Percentiles rank a stretch among this genome's conserved stretches.
Evolutionary conservation across 2,113 vertebrate species (phyloP).

Genomic region (Oncorhynchus tshawytscha): DNA sequence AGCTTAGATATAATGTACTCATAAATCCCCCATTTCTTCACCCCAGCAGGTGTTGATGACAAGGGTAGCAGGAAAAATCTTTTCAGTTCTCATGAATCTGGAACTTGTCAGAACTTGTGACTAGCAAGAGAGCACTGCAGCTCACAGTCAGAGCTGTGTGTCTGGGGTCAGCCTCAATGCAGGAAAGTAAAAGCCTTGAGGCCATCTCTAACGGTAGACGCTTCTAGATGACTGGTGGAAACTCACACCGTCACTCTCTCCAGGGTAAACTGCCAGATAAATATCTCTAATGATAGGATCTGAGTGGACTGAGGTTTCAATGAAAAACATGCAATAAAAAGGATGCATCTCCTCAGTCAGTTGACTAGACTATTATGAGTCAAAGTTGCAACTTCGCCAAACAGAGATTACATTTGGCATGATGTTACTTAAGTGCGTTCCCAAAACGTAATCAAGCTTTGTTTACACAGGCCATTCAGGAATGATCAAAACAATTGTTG

Average conservation of each 20-base stretch:
- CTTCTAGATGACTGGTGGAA: slow-evolving; percentile 19
- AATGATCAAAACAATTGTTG: background rate
- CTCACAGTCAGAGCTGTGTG: slow-evolving; percentile 36
- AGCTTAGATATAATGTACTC: no score
- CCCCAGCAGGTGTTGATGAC: no score
- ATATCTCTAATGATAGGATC: background rate
- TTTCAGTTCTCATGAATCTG: slow-evolving; percentile 31
- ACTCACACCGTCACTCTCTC: slow-evolving; percentile 9
- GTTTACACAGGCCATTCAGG: background rate
- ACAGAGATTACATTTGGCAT: background rate
- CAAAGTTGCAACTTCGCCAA: background rate
- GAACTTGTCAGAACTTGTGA: slow-evolving; percentile 48
- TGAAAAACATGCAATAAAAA: background rate
- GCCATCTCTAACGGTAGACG: slow-evolving; percentile 15
- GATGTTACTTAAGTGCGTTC: background rate
- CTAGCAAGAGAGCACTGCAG: slow-evolving; percentile 31
- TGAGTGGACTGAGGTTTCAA: background rate
- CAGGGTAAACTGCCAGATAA: background rate
- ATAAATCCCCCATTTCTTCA: no score
- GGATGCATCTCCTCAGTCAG: no score
- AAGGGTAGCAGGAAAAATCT: no score
- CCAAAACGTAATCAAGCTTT: background rate
- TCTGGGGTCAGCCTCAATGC: slow-evolving; percentile 17
- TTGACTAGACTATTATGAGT: background rate
- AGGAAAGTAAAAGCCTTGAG: background rate